Conservation (phyloP, 2,113 vertebrate species). For the Aptenodytes patagonicus region DNA sequence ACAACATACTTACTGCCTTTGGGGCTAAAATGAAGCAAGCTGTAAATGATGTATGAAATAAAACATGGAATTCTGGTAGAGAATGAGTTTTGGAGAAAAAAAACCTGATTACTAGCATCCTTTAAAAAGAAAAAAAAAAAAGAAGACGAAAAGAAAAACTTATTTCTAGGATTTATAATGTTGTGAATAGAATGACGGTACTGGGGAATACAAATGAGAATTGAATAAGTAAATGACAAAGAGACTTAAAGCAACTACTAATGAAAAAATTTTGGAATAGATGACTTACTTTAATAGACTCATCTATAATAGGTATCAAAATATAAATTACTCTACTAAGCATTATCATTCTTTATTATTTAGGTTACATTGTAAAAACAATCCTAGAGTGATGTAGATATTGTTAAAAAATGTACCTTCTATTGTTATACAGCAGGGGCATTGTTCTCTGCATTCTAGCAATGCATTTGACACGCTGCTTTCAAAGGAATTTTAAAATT, state of each 20-base stretch:
- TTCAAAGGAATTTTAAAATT: background rate
- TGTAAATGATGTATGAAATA: background rate
- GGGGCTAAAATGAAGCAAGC: background rate
- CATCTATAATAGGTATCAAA: background rate
- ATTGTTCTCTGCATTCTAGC: background rate
- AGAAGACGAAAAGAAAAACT: background rate
- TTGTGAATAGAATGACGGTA: background rate
- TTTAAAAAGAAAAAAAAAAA: background rate
- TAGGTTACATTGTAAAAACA: background rate
- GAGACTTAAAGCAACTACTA: background rate
- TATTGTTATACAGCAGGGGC: background rate
- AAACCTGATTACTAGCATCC: background rate
- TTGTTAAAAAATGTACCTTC: background rate
- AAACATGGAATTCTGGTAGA: background rate
- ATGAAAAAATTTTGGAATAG: background rate
- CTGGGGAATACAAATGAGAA: background rate
- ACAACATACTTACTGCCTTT: background rate
- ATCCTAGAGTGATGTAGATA: background rate
- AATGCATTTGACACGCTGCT: background rate
- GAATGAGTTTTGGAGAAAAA: background rate
- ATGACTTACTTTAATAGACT: conserved; percentile 1
- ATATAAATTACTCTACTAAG: background rate
- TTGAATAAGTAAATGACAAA: background rate
- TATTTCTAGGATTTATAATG: conserved; percentile 9
- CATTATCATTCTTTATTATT: background rate